A percentile compares a stretch with the other conserved stretches of the same genome.
phyloP scores from a whole-genome alignment of 2,113 vertebrate genomes.

The Pleuronectes platessa region DNA sequence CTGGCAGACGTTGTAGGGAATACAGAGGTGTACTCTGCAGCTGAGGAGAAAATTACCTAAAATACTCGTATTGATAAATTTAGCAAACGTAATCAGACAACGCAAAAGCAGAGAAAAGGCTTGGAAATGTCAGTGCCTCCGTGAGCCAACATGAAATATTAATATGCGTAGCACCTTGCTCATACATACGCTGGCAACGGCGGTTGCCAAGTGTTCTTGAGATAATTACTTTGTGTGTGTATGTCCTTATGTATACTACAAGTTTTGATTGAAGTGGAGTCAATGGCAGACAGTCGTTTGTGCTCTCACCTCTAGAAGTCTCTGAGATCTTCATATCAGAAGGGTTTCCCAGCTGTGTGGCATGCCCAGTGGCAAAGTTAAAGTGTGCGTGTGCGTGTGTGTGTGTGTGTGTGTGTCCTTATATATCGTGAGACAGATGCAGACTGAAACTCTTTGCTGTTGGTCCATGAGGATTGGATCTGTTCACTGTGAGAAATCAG shows the following conservation, averaged over 20 bases:
- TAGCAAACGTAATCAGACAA: slow-evolving; percentile 30
- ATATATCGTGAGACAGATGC: slow-evolving; percentile 3
- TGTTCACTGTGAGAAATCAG: background rate
- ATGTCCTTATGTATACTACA: slow-evolving; percentile 17
- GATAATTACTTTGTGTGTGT: slow-evolving; percentile 31
- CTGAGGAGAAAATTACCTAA: slow-evolving; percentile 14
- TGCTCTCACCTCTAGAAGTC: slow-evolving; percentile 31
- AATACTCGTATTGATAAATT: background rate
- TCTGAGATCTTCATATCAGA: slow-evolving; percentile 61
- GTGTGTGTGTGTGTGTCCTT: slow-evolving; percentile 5
- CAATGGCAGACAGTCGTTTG: slow-evolving; percentile 45
- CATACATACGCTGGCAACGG: slow-evolving; percentile 23
- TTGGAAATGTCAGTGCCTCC: slow-evolving; percentile 4
- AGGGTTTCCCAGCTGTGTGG: slow-evolving; percentile 51
- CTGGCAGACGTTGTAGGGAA: slow-evolving; percentile 24
- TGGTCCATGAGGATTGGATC: background rate
- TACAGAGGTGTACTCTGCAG: background rate
- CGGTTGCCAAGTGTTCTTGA: slow-evolving; percentile 47
- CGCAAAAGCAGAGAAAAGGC: slow-evolving; percentile 8
- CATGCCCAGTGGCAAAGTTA: slow-evolving; percentile 33
- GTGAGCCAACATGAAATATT: slow-evolving; percentile 49
- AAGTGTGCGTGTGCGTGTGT: slow-evolving; percentile 26
- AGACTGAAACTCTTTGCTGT: background rate
- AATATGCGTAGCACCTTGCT: slow-evolving; percentile 29
- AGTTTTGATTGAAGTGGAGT: slow-evolving; percentile 38